Percentiles rank a stretch among this genome's conserved stretches.
phyloP scores from a whole-genome alignment of 1,140 invertebrate genomes.

The Apis mellifera region DNA sequence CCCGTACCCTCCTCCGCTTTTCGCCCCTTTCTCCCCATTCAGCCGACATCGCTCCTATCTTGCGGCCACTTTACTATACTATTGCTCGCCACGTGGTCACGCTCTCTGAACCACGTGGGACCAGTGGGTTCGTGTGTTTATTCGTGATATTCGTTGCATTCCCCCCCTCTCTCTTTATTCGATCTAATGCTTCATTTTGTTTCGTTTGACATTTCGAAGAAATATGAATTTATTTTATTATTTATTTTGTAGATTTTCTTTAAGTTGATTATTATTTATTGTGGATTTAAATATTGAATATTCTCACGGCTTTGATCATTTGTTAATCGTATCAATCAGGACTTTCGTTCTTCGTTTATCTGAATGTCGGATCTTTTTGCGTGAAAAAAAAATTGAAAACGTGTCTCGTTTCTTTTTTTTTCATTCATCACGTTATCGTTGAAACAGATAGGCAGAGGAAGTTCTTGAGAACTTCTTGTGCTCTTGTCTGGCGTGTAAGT shows the following conservation, averaged over 20 bases:
- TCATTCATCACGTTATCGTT: neutral
- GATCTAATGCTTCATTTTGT: neutral
- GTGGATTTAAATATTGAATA: too few species aligned
- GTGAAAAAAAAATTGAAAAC: neutral
- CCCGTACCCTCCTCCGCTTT: constrained; percentile 56
- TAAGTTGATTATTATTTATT: too few species aligned
- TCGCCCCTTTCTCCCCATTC: constrained; percentile 62
- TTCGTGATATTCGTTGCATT: constrained; percentile 5
- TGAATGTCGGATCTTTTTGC: neutral
- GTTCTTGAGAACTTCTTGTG: too few species aligned
- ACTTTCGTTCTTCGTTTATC: neutral
- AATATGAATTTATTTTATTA: too few species aligned
- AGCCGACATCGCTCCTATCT: constrained; percentile 71
- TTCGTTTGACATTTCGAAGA: too few species aligned
- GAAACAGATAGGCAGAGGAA: neutral
- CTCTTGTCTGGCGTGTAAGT: neutral
- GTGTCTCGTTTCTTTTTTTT: neutral
- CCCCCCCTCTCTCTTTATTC: neutral
- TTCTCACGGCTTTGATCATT: neutral
- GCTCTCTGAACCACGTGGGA: constrained; percentile 79
- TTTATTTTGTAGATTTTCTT: too few species aligned
- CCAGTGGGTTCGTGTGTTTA: constrained; percentile 67
- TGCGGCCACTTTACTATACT: constrained; percentile 67
- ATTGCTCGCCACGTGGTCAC: constrained; percentile 75
- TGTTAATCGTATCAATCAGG: neutral